Percentiles rank a stretch among this genome's conserved stretches.
Evolutionary conservation across 2,113 vertebrate species (phyloP).

Genomic region (Herpailurus yagouaroundi): DNA sequence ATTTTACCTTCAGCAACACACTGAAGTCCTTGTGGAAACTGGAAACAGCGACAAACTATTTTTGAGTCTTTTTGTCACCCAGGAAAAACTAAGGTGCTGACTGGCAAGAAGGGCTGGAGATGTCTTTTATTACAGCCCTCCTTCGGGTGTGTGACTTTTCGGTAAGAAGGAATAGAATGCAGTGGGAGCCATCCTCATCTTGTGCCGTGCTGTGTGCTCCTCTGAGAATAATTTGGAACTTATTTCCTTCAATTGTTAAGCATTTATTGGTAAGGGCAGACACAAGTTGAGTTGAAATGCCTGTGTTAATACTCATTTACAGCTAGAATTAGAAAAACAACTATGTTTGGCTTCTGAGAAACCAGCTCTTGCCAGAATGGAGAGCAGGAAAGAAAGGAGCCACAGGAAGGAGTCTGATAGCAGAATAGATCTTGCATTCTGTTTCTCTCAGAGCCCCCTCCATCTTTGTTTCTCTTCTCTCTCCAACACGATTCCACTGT

Average conservation of each 20-base stretch:
- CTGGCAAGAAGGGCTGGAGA: background rate
- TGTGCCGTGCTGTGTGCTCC: background rate
- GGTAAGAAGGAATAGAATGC: background rate
- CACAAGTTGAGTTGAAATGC: background rate
- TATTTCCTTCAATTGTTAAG: slow-evolving; percentile 60
- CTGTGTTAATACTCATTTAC: background rate
- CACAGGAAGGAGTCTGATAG: background rate
- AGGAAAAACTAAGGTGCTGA: slow-evolving; percentile 22
- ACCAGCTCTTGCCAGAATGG: fast-evolving
- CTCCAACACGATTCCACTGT: background rate
- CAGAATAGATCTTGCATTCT: fast-evolving
- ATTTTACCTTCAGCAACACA: background rate
- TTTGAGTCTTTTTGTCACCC: slow-evolving; percentile 46
- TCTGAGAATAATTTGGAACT: background rate
- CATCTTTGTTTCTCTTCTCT: background rate
- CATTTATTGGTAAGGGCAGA: background rate
- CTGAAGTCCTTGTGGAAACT: background rate
- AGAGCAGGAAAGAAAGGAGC: background rate
- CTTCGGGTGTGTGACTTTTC: background rate
- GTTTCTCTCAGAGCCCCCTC: background rate
- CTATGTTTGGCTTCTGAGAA: background rate
- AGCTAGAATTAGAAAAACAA: background rate
- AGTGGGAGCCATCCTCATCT: background rate
- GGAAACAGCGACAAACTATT: slow-evolving; percentile 12
- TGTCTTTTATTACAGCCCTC: background rate